Evolutionary conservation across 2,888 invertebrate species (phyloP), one percentile per base, ranked within the genome.

Genomic region (Abscondita cerata): DNA sequence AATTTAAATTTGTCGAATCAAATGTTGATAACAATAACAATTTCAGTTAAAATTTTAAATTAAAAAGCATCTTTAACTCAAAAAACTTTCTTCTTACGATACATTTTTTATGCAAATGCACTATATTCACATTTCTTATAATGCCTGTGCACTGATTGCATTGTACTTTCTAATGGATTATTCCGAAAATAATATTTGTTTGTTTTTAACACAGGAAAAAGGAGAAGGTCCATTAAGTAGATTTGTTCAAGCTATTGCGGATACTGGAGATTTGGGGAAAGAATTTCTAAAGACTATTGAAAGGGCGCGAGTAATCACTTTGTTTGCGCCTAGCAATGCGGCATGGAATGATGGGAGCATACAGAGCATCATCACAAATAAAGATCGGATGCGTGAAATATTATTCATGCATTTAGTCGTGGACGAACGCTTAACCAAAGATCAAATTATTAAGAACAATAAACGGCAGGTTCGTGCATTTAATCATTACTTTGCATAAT

Each of bases 301-400:
- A 58, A 81, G 85, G 60, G 86, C 88, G 65, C 87, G 87, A 59
- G 90, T 92, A 70, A 85, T 94, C 18, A 96, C 96, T 1, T 84
- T 96, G 59, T 92, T 96, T 78, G 95, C 94, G 1, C 96, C 96
- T 0, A 93, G 92, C 73, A 95, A 96, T 76, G 90, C 90, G 64
- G 95, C 95, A 11, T 91, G 94, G 88, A 88, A 89, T 68, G 85
- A 88, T 47, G 68, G 74, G 15, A 88, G 88, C 66, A 86, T 93
- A n/a, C 86, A 88, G 72, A 86, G 88, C 73, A 84, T 93, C 63
- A 81, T 88, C 53, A 83, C 86, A 66, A 89, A 93, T 76, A 87
- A 86, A 69, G 84, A 88, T 62, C 88, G 86, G 69, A 84, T 94
- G 74, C 84, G 84, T 66, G 91, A 94, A 65, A 90, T 95, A 71